phyloP scores from a whole-genome alignment of 2,888 invertebrate genomes.

The Zeuzera pyrina region DNA sequence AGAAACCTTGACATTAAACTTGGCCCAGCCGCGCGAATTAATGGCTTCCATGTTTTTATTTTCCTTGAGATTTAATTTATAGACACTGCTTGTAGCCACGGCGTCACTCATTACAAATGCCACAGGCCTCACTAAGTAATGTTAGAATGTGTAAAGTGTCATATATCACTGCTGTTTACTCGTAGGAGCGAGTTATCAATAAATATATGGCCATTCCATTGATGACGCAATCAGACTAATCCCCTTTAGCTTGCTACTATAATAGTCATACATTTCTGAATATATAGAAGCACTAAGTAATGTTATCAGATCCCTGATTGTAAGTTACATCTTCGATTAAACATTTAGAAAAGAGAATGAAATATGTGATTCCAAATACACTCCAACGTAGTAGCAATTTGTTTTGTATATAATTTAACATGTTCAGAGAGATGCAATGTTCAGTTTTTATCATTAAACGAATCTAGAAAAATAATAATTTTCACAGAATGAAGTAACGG shows the following conservation, averaged over 20 bases:
- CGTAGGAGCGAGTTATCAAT: constrained; percentile 33
- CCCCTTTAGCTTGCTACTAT: neutral
- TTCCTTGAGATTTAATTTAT: constrained; percentile 73
- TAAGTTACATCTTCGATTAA: too few relatives aligned
- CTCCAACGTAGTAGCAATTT: too few relatives aligned
- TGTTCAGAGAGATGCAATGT: too few relatives aligned
- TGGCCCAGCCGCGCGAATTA: constrained; percentile 71
- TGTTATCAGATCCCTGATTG: too few relatives aligned
- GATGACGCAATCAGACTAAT: constrained; percentile 33
- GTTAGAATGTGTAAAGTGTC: constrained; percentile 64
- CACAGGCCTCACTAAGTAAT: constrained; percentile 51
- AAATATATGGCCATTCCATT: constrained; percentile 45
- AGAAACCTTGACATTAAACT: constrained; percentile 73
- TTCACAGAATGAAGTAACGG: too few relatives aligned
- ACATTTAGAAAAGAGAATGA: too few relatives aligned
- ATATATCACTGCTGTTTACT: constrained; percentile 63
- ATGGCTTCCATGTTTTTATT: constrained; percentile 73
- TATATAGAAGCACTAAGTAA: too few relatives aligned
- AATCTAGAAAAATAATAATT: too few relatives aligned
- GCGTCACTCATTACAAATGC: constrained; percentile 67
- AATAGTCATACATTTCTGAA: neutral
- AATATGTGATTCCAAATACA: too few relatives aligned
- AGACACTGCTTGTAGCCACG: constrained; percentile 52
- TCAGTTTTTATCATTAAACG: too few relatives aligned
- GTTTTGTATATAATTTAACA: too few relatives aligned